Base-by-base conservation (phyloP, 2,113 vertebrate genomes). In the Smithornis capensis region DNA sequence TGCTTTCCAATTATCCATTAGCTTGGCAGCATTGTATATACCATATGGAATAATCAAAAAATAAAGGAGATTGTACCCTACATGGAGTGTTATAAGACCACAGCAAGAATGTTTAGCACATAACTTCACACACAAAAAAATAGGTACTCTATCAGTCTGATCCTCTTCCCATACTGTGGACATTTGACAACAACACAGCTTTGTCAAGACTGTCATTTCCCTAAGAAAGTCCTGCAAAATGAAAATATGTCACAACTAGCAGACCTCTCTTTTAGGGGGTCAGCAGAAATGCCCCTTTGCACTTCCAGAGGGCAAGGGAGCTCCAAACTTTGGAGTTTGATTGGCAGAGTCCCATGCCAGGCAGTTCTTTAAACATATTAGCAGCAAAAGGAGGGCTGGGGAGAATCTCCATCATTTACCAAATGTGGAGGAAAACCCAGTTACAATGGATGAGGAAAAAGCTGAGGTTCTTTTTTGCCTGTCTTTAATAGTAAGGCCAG, bases 101-200 rank as follows among this genome's bases (percentile, higher is more conserved):
- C 17, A 81, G 25, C 4, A 45, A 50, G 37, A 52, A 7, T 35
- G 17, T 8, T 69, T 29, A 57, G 3, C 9, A 71, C 4, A 33
- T 19, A 18, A 12, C 6, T 59, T 29, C 56, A 63, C 12, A 62
- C 6, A 24, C 3, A 18, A 63, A 49, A 2, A 45, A 69, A 53
- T 1, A 56, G 4, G 2, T 15, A 12, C 10, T n/a, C 19, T 42
- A 7, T 35, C 14, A 63, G 4, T 50, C 24, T 57, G 44, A 45
- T 6, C 17, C 19, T 65, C 15, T 67, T 78, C 16, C 23, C 13
- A 47, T 21, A 14, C 7, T 8, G 40, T 31, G 47, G 7, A 15
- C 19, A 19, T 14, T 40, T 33, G 52, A 22, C 40, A 9, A 9
- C 0, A 0, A 14, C 17, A 68, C 16, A 78, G 14, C 18, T 67